Percentiles rank a stretch among this genome's conserved stretches.
phyloP scores from a whole-genome alignment of 2,113 vertebrate genomes.

The Emydura subglobosa region DNA sequence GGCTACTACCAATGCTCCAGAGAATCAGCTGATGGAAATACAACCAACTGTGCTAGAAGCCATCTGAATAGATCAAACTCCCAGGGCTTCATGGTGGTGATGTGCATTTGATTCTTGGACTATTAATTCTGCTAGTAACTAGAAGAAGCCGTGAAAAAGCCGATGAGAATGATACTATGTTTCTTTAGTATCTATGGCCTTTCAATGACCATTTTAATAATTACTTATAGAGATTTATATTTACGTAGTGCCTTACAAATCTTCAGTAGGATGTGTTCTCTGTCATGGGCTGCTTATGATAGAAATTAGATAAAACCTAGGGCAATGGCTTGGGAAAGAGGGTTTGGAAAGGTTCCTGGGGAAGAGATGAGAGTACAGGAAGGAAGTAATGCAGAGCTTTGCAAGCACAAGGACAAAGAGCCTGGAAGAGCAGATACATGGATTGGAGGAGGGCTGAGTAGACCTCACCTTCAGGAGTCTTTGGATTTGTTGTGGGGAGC shows the following conservation, averaged over 20 bases:
- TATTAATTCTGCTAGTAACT: background rate
- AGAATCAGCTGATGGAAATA: background rate
- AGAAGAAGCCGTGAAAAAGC: background rate
- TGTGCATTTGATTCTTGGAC: background rate
- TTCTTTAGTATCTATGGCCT: background rate
- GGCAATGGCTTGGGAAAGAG: background rate
- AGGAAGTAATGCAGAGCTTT: too few species aligned
- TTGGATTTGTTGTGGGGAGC: too few species aligned
- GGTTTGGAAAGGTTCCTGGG: background rate
- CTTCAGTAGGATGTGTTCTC: background rate
- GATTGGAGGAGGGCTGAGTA: background rate
- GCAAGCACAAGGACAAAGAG: background rate
- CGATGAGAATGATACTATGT: background rate
- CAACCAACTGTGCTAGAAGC: background rate
- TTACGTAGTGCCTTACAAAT: background rate
- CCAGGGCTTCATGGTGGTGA: background rate
- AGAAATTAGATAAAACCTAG: background rate
- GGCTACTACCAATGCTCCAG: background rate
- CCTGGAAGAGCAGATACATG: background rate
- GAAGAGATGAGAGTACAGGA: background rate
- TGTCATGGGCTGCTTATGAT: background rate
- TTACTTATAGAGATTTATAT: background rate
- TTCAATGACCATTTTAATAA: background rate
- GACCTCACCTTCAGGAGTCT: too few species aligned
- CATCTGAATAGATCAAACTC: background rate